Percentiles rank a stretch among this genome's conserved stretches.
Conservation (phyloP, 2,113 vertebrate species). For the Indicator indicator region DNA sequence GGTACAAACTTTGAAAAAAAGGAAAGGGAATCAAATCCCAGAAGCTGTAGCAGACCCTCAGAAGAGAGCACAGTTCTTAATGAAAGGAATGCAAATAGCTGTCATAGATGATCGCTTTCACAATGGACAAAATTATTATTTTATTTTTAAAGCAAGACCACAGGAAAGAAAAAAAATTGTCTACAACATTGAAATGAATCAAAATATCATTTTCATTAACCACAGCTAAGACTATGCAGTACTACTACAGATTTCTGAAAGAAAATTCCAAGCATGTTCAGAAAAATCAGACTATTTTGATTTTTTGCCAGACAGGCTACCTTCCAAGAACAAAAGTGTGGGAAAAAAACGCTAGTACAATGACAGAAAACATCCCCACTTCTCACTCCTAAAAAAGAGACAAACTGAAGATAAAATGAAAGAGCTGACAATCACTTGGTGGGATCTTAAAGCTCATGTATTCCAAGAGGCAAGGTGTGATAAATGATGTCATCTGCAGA, state of each 20-base stretch:
- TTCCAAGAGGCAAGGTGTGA: background rate
- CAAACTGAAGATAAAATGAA: slow-evolving; percentile 49
- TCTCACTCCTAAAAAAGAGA: slow-evolving; percentile 41
- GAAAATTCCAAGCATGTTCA: slow-evolving; percentile 50
- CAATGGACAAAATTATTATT: background rate
- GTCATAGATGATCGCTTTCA: background rate
- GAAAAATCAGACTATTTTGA: slow-evolving; percentile 56
- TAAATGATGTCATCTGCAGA: background rate
- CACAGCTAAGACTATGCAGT: background rate
- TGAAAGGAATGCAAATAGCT: slow-evolving; percentile 15
- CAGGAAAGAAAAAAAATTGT: background rate
- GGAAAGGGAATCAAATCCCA: background rate
- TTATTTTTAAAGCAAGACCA: slow-evolving; percentile 14
- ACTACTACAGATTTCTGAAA: slow-evolving; percentile 28
- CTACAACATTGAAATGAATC: background rate
- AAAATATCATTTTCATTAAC: slow-evolving; percentile 12
- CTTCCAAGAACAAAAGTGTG: slow-evolving; percentile 66
- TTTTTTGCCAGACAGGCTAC: slow-evolving; percentile 62
- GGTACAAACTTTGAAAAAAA: background rate
- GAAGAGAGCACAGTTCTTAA: background rate
- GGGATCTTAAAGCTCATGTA: background rate
- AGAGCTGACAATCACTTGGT: slow-evolving; percentile 17
- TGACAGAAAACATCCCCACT: slow-evolving; percentile 34
- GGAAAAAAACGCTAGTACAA: slow-evolving; percentile 44
- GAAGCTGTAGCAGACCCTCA: background rate